Percentiles rank a stretch among this genome's conserved stretches.
These are phyloP conservation scores for Hermetia illucens DNA, from an alignment of 1,140 invertebrate species.

Conservation along the genomic window DNA sequence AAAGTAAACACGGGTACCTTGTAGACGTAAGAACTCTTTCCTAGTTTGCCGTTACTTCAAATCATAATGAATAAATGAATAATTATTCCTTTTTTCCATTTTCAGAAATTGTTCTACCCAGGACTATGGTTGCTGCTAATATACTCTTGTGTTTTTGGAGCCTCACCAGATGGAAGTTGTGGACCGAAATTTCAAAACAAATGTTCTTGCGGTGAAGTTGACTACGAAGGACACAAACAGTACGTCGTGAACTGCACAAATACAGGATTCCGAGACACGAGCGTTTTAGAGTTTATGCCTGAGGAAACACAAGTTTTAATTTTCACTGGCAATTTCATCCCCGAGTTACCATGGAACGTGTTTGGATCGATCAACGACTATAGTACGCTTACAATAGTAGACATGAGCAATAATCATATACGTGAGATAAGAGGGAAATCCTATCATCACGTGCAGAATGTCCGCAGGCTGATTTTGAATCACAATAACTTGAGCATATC, in stretches of 20 bases:
- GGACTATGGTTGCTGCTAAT: too few species aligned
- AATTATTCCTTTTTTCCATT: too few species aligned
- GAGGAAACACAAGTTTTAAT: conserved; percentile 53
- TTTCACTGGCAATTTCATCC: conserved; percentile 56
- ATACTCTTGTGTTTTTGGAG: background rate
- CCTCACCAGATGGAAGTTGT: conserved; percentile 21
- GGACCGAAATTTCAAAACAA: conserved; percentile 32
- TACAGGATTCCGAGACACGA: conserved; percentile 39
- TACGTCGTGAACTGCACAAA: conserved; percentile 64
- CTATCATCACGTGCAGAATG: conserved; percentile 58
- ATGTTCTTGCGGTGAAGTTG: conserved; percentile 39
- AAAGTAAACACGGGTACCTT: too few species aligned
- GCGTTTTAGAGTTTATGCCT: conserved; percentile 46
- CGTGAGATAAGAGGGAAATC: conserved; percentile 57
- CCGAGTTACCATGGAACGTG: conserved; percentile 51
- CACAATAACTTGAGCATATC: conserved; percentile 56
- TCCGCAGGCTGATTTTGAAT: conserved; percentile 57
- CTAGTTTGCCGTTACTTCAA: too few species aligned
- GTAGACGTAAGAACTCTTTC: too few species aligned
- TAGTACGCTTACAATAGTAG: conserved; percentile 47
- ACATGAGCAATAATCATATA: conserved; percentile 67
- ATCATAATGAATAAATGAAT: too few species aligned
- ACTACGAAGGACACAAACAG: conserved; percentile 35
- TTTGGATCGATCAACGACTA: conserved; percentile 48
- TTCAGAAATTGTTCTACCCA: too few species aligned